Conservation (phyloP, 2,113 vertebrate genomes). For the Antechinus stuartii region DNA sequence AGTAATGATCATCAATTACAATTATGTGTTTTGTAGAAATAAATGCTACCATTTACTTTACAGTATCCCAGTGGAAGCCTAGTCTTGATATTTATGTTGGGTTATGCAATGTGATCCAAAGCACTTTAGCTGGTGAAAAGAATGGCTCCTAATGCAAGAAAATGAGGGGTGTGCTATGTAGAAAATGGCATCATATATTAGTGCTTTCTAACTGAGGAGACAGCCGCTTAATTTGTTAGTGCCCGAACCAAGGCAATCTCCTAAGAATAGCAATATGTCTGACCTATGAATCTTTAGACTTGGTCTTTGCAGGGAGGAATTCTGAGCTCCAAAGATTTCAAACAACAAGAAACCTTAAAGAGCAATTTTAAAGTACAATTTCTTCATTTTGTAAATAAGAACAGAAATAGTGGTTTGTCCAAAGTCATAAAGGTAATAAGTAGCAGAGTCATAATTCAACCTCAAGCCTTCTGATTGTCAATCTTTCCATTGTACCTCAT, state of each 20-base stretch:
- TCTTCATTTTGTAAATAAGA: background rate
- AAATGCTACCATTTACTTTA: background rate
- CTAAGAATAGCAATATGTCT: background rate
- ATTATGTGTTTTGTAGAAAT: background rate
- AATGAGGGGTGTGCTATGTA: background rate
- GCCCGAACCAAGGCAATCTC: background rate
- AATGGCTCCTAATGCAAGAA: background rate
- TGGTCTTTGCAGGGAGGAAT: background rate
- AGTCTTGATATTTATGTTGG: background rate
- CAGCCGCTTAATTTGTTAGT: background rate
- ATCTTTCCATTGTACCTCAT: background rate
- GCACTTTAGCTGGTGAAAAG: background rate
- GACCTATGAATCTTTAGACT: background rate
- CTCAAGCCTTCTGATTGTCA: background rate
- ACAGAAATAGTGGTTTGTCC: background rate
- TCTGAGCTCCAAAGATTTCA: background rate
- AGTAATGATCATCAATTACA: background rate
- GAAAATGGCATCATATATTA: background rate
- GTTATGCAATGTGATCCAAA: background rate
- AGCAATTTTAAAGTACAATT: background rate
- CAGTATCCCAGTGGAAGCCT: background rate
- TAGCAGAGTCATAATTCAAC: background rate
- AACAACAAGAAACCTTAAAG: background rate
- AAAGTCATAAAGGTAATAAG: background rate
- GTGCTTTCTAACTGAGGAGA: background rate